A percentile compares a stretch with the other conserved stretches of the same genome.
These are phyloP conservation scores for Andrena camellia DNA, from an alignment of 2,888 invertebrate species.

Conservation along the genomic window DNA sequence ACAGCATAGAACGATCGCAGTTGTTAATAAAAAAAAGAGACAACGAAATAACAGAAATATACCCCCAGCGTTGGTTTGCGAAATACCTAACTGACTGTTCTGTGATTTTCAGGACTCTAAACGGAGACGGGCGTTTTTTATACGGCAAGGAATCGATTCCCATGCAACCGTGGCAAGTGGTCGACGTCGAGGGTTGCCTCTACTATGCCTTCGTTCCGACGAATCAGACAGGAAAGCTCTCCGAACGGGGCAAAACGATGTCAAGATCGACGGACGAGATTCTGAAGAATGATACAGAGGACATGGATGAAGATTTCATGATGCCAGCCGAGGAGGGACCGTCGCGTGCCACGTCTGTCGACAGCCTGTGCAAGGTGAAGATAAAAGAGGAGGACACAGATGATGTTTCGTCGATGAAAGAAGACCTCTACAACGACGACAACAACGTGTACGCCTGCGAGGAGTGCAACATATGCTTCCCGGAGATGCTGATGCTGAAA, in stretches of 20 bases:
- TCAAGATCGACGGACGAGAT: background rate
- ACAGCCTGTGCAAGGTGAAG: constrained; percentile 59
- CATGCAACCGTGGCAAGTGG: constrained; percentile 78
- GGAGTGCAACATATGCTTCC: constrained; percentile 74
- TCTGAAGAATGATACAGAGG: constrained; percentile 13
- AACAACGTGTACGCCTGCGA: constrained; percentile 71
- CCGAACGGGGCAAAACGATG: background rate
- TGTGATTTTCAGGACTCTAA: constrained; percentile 72
- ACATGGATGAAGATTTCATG: constrained; percentile 21
- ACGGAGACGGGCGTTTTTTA: constrained; percentile 72
- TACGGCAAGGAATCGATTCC: constrained; percentile 75
- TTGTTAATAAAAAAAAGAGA: constrained; percentile 8
- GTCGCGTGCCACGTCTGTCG: constrained; percentile 31
- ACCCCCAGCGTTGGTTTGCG: background rate
- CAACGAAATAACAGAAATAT: background rate
- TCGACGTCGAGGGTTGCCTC: constrained; percentile 76
- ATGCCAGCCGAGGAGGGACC: constrained; percentile 23
- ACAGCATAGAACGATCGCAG: constrained; percentile 6
- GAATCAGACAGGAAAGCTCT: constrained; percentile 38
- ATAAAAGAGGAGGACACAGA: constrained; percentile 58
- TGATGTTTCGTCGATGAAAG: background rate
- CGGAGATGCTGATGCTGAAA: constrained; percentile 70
- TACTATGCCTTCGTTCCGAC: constrained; percentile 78
- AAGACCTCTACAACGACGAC: constrained; percentile 62
- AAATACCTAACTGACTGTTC: constrained; percentile 63